phyloP scores from a whole-genome alignment of 1,140 invertebrate species.

The Zaprionus ornatus region DNA sequence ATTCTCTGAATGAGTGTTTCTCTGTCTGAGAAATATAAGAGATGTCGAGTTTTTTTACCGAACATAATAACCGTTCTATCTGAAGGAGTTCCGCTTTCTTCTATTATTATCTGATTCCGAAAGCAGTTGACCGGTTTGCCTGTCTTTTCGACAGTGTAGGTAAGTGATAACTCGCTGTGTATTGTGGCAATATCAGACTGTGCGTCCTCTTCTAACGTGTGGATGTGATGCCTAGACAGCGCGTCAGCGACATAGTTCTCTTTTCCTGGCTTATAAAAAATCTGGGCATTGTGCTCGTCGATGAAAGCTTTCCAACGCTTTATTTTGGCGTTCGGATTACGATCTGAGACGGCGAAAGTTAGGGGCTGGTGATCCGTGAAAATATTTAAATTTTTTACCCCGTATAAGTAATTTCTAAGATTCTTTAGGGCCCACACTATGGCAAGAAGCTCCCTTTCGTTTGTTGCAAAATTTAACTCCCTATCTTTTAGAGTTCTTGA shows the following conservation, averaged over 20 bases:
- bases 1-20: no score
- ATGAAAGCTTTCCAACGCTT: no score
- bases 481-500: background rate
- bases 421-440: slow-evolving; percentile 1
- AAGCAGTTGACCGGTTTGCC: background rate
- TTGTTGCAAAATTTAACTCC: background rate
- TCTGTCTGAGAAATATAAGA: slow-evolving; percentile 20
- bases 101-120: background rate
- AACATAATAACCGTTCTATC: slow-evolving; percentile 16
- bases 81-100: background rate
- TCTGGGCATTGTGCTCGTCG: no score
- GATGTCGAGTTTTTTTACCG: slow-evolving; percentile 21
- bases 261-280: no score
- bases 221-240: no score
- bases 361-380: no score
- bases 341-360: no score
- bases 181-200: no score
- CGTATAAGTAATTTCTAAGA: slow-evolving; percentile 2
- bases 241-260: no score
- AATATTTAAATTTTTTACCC: background rate
- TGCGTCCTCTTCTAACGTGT: no score
- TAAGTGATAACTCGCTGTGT: no score
- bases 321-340: no score
- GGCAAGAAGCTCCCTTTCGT: background rate
- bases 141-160: background rate